Percentiles rank a stretch among this genome's conserved stretches.
Conservation (phyloP, 1,140 invertebrate species). For the Atopsyche davidsoni region DNA sequence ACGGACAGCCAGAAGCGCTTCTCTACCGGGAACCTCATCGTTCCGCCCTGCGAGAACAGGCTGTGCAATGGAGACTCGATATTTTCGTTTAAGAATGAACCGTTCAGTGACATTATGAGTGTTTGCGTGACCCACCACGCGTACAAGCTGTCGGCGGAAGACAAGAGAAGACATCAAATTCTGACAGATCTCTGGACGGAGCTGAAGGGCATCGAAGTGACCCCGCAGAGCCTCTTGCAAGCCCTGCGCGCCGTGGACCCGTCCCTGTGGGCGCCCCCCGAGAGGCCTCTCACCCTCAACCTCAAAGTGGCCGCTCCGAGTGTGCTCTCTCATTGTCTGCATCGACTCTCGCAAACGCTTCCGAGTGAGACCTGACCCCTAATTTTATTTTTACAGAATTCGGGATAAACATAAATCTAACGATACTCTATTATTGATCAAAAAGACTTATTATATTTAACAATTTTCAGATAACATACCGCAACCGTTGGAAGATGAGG, state of each 20-base stretch:
- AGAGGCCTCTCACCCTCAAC: conserved; percentile 59
- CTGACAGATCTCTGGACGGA: conserved; percentile 56
- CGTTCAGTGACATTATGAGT: conserved; percentile 26
- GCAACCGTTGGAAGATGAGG: conserved; percentile 50
- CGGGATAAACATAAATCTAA: no score
- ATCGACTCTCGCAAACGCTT: conserved; percentile 24
- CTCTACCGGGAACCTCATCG: conserved; percentile 31
- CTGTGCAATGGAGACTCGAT: conserved; percentile 22
- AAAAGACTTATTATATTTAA: no score
- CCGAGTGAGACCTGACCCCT: conserved; percentile 21
- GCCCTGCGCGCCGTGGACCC: conserved; percentile 55
- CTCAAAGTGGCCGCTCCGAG: conserved; percentile 51
- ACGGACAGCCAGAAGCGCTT: conserved; percentile 33
- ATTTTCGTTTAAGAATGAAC: conserved; percentile 24
- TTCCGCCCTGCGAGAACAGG: conserved; percentile 16
- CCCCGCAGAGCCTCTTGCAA: conserved; percentile 50
- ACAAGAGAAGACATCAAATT: conserved; percentile 54
- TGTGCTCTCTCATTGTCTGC: conserved; percentile 31
- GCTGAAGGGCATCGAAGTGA: conserved; percentile 53
- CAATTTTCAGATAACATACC: conserved; percentile 37
- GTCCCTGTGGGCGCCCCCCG: conserved; percentile 55
- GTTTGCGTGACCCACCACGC: conserved; percentile 35
- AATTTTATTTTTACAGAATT: conserved; percentile 8
- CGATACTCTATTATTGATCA: no score
- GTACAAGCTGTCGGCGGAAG: conserved; percentile 47